These are phyloP conservation scores for Athalia rosae DNA, from an alignment of 2,888 invertebrate genomes.

Conservation along the genomic window DNA sequence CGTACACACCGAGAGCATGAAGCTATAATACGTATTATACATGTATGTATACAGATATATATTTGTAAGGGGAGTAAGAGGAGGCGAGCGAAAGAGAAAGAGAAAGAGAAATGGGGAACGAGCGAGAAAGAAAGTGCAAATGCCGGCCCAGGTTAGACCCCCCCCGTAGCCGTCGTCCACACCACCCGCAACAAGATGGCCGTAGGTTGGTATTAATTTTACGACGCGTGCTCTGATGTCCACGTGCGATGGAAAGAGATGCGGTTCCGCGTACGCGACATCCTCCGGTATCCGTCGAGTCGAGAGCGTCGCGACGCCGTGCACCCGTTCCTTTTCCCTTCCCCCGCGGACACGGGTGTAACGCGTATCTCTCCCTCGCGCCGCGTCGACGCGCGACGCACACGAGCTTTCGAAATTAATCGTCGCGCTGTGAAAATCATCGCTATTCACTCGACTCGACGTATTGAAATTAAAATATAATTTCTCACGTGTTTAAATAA, in stretches of 20 bases:
- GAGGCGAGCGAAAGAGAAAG: neutral
- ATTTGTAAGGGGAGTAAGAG: neutral
- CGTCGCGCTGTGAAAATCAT: conserved; percentile 34
- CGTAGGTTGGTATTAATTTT: conserved; percentile 69
- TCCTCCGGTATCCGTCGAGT: neutral
- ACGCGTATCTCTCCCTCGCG: no score
- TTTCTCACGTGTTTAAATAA: conserved; percentile 5
- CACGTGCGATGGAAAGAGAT: conserved; percentile 52
- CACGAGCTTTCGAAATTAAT: conserved; percentile 26
- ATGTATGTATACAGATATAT: neutral
- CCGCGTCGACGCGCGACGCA: neutral
- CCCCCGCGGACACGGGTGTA: no score
- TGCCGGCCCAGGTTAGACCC: conserved; percentile 59
- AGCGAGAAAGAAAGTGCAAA: conserved; percentile 28
- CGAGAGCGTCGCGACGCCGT: no score
- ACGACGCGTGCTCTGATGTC: conserved; percentile 56
- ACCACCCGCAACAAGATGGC: conserved; percentile 63
- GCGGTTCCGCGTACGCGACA: conserved; percentile 17
- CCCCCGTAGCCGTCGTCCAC: conserved; percentile 44
- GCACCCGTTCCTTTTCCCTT: no score
- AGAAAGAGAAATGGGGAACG: conserved; percentile 1
- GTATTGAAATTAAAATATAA: neutral
- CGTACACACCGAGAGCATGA: conserved; percentile 58
- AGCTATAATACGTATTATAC: neutral
- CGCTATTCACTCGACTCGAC: conserved; percentile 26